phyloP scores from a whole-genome alignment of 1,140 invertebrate species.

The Latrodectus geometricus region DNA sequence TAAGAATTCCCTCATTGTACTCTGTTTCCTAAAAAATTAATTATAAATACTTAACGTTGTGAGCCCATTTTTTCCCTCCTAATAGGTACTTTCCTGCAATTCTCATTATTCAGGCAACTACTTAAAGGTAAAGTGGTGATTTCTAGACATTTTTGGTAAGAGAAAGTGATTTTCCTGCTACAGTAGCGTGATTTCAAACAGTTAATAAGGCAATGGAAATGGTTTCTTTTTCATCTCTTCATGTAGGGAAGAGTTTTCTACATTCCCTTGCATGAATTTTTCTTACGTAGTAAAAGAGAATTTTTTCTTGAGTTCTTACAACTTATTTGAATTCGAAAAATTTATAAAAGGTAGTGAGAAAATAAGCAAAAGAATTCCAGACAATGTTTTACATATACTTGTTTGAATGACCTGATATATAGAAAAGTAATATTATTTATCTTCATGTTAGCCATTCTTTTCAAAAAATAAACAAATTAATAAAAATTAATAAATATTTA shows the following conservation, averaged over 20 bases:
- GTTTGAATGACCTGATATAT: neutral
- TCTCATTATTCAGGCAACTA: neutral
- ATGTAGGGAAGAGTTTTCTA: neutral
- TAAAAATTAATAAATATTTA: too few relatives aligned
- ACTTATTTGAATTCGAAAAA: neutral
- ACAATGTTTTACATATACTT: neutral
- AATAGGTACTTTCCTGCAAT: neutral
- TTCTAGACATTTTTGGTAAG: neutral
- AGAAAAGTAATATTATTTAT: neutral
- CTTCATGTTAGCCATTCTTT: too few relatives aligned
- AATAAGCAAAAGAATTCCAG: neutral
- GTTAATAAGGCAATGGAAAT: slow-evolving; percentile 11
- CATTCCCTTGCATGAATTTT: slow-evolving; percentile 10
- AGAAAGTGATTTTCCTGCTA: neutral
- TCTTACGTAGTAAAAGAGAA: neutral
- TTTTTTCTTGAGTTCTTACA: too few relatives aligned
- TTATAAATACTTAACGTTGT: neutral
- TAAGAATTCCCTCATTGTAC: too few relatives aligned
- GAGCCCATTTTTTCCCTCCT: neutral
- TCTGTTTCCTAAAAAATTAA: neutral
- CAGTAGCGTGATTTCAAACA: slow-evolving; percentile 12
- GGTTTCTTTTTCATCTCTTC: neutral
- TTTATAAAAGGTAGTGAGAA: neutral
- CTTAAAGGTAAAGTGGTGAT: neutral
- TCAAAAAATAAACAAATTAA: too few relatives aligned